Evolutionary conservation across 2,888 invertebrate genomes (phyloP).

Genomic region (Stenolophus ochropezus): DNA sequence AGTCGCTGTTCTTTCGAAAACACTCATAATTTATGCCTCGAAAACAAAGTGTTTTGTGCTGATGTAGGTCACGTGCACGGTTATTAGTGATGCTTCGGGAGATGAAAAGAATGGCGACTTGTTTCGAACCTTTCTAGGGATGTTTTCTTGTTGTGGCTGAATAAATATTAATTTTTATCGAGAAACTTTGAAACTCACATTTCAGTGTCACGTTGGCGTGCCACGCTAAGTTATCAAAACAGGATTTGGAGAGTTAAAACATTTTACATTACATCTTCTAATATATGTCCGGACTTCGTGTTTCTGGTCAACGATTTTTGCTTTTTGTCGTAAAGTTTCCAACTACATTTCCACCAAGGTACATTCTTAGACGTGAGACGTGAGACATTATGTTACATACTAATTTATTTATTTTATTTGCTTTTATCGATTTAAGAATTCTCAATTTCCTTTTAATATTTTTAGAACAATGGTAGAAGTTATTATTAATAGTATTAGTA

Average conservation of each 20-base stretch:
- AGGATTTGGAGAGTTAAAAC: slow-evolving; percentile 16
- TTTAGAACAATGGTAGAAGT: too few relatives aligned
- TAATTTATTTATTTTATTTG: too few relatives aligned
- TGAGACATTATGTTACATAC: background rate
- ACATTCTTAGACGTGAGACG: background rate
- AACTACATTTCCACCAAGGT: background rate
- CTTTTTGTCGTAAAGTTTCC: background rate
- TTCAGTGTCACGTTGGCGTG: slow-evolving; percentile 33
- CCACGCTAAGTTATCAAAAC: background rate
- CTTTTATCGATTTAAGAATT: too few relatives aligned
- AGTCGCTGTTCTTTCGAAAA: slow-evolving; percentile 39
- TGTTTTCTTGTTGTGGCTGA: slow-evolving; percentile 21
- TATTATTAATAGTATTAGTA: too few relatives aligned
- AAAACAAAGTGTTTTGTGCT: slow-evolving; percentile 54
- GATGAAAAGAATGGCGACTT: slow-evolving; percentile 37
- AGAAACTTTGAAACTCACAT: slow-evolving; percentile 4
- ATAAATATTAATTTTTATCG: slow-evolving; percentile 45
- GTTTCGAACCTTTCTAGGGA: slow-evolving; percentile 44
- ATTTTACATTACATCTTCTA: background rate
- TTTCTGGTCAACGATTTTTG: background rate
- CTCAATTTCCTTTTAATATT: too few relatives aligned
- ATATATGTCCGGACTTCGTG: background rate
- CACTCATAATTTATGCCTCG: slow-evolving; percentile 55
- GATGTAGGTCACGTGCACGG: slow-evolving; percentile 46
- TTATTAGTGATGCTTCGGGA: slow-evolving; percentile 43